Conservation (phyloP, 2,113 vertebrate genomes). For the Ctenodactylus gundi region DNA sequence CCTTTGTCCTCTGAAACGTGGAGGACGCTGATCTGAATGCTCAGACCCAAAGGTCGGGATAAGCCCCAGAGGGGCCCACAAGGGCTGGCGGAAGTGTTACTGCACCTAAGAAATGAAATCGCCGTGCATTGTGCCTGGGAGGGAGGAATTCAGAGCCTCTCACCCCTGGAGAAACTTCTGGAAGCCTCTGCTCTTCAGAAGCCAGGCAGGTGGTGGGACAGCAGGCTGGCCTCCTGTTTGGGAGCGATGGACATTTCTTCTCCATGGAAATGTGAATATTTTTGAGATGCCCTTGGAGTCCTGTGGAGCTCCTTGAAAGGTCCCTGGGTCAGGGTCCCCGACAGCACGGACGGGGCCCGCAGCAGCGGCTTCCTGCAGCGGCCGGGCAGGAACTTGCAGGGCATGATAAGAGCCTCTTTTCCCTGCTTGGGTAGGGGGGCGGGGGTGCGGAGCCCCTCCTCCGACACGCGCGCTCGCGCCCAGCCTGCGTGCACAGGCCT, state of each 20-base stretch:
- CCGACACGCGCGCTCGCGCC: rapidly evolving
- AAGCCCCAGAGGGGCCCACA: background rate
- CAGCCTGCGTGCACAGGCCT: background rate
- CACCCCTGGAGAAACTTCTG: background rate
- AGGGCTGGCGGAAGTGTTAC: background rate
- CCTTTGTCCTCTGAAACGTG: background rate
- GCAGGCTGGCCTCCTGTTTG: rapidly evolving
- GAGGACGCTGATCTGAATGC: background rate
- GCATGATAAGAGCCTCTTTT: background rate
- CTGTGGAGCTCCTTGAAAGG: background rate
- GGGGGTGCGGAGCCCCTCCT: background rate
- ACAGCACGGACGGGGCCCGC: rapidly evolving
- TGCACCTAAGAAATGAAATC: background rate
- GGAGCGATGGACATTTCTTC: too few species aligned
- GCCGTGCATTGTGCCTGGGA: rapidly evolving
- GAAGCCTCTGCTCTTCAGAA: background rate
- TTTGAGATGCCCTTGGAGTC: background rate
- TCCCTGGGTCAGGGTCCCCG: rapidly evolving
- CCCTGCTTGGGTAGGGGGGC: too few species aligned
- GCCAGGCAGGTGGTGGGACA: background rate
- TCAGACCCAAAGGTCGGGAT: background rate
- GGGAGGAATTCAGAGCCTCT: rapidly evolving
- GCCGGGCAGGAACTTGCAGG: background rate
- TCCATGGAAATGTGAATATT: background rate
- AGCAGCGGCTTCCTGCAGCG: rapidly evolving